Percentiles rank a stretch among this genome's conserved stretches.
phyloP scores from a whole-genome alignment of 2,797 vertebrate genomes.

The Natrix natrix region DNA sequence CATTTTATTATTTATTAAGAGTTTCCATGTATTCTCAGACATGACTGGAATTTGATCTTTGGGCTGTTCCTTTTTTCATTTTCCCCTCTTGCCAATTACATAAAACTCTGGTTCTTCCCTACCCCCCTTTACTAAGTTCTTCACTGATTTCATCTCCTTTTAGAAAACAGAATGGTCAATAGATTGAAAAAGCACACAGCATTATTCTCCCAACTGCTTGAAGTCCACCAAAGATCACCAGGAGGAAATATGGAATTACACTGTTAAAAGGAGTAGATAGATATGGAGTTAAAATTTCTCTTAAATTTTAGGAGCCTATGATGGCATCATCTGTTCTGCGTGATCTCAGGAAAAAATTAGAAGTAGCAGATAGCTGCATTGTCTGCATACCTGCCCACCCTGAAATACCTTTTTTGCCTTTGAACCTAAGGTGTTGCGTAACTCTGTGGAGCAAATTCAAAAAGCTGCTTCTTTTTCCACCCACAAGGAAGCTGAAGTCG shows the following conservation, averaged over 20 bases:
- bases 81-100: background rate
- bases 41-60: background rate
- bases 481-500: background rate
- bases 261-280: background rate
- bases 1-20: background rate
- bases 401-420: background rate
- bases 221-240: background rate
- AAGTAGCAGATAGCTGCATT: background rate
- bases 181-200: background rate
- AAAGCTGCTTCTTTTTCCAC: background rate
- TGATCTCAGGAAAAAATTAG: background rate
- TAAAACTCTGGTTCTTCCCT: background rate
- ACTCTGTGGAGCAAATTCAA: background rate
- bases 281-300: background rate
- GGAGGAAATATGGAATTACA: background rate
- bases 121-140: background rate
- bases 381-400: background rate
- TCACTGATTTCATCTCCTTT: background rate
- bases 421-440: background rate
- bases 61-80: background rate
- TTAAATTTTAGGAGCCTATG: background rate
- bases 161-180: background rate
- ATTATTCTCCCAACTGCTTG: background rate
- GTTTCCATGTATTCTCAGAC: background rate
- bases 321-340: background rate